Base-by-base conservation (phyloP, 2,888 invertebrate genomes). In the Palloptera scutellata region DNA sequence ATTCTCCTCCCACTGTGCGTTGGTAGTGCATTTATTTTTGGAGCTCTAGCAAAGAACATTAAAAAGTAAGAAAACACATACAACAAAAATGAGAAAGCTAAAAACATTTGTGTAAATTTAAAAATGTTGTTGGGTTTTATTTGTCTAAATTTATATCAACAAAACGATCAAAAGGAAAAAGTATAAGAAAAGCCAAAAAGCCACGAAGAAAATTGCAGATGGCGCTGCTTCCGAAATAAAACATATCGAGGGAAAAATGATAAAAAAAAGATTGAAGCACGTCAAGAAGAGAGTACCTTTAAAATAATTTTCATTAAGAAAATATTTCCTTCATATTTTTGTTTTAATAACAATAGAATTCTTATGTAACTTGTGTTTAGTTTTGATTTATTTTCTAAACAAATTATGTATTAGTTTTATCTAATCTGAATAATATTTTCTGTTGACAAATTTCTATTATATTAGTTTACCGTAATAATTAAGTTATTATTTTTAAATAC, bases 1-100 rank as follows among this genome's bases (percentile, higher is more conserved):
- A 4, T 6, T 30, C 30, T 30, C 30, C 30, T 4, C 30, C 30
- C 30, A 30, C 30, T 30, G 59, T 30, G 30, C 53, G 52, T 52
- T n/a, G 59, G 66, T 61, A 43, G 66, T 64, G 66, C 48, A 66
- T 68, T 68, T 61, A 68, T 68, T 70, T 69, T 69, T 69, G 68
- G 68, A 61, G 68, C 68, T 61, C 30, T 30, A 30, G 61, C 61
- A 60, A 57, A 42, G 51, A 45, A 41, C 15, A 17, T 13, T 53
- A 17, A 11, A 13, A 17, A 11, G 17, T 8, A 11, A 53, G 17
- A 53, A 53, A 53, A 53, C 12, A 53, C n/a, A 19, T 11, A 17
- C 11, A 53, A 13, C 15, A 53, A 53, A 53, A 17, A 11, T 1
- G 12, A 15, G 51, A 52, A 52, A 41, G 6, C 41, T 9, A 19